Base-by-base conservation (phyloP, 2,888 invertebrate genomes). In the Strigamia maritima region DNA sequence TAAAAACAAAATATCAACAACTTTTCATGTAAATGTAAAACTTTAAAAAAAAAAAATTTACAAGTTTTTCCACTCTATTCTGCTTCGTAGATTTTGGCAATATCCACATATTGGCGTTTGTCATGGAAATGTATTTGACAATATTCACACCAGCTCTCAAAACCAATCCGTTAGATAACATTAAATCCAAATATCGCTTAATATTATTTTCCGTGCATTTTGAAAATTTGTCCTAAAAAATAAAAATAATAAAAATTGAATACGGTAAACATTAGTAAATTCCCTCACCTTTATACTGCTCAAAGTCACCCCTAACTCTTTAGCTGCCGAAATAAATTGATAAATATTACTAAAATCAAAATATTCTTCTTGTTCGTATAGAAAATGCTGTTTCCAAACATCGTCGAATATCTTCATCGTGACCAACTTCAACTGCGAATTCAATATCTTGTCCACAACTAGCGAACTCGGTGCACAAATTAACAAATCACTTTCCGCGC, bases 391-490 rank as follows among this genome's bases (percentile, higher is more conserved):
- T 40, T 75, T 78, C 31, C 77, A 74, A 75, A 74, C 54, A 28
- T 76, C 76, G 22, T 76, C 28, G 19, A 54, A 8, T 84, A 83
- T 49, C 81, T 82, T 79, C 83, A 83, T 80, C 83, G 84, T 80
- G 19, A 84, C 82, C n/a, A 84, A 84, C 76, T 81, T 82, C 14
- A 83, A 24, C 19, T 24, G 60, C 22, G 19, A 22, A 22, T 24
- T 24, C 7, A 65, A 65, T 7, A 65, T 19, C 80, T 79, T 84
- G 85, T 79, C 40, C 10, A 76, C 19, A 28, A 44, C 19, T 24
- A 38, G 28, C 24, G 49, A n/a, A 14, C 49, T 76, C n/a, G 12
- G n/a, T 35, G 35, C 10, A 6, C 35, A 35, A 35, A 35, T 6
- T 10, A 10, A 35, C 35, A 10, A 6, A 35, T 35, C 35, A 6